Evolutionary conservation across 1,140 invertebrate genomes (phyloP), one percentile per base, ranked within the genome.

Genomic region (Panagrolaimus sp.): DNA sequence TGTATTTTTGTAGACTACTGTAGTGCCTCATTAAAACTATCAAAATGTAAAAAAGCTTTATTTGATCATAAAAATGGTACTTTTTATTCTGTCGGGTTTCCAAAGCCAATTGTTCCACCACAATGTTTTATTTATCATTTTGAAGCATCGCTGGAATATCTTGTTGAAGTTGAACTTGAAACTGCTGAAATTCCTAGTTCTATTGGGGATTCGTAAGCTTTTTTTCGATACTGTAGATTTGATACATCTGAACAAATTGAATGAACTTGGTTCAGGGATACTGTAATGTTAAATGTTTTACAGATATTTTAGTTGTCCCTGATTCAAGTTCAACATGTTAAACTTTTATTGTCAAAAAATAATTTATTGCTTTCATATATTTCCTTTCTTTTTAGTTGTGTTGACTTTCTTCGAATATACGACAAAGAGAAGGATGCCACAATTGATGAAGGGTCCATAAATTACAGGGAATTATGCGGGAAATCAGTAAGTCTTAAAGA

Each of bases 61-160:
- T 57, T 57, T 27, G 51, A 57, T 16, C 51, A 57, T 25, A 57
- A 57, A 20, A 27, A 27, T 11, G 51, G 51, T 25, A 57, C 1
- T 16, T 57, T 57, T 27, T 27, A 57, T 16, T 25, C 51, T 3
- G 51, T 57, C 4, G 51, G 51, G 4, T 57, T 57, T 13, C 51
- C 51, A 13, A 57, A 20, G 5, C 4, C 51, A 13, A 9, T 57
- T 20, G 11, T 27, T 11, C 51, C 51, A 0, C 51, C 51, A 13
- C 51, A 57, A 57, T 57, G 51, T 27, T 57, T 57, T 16, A 8
- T 57, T 20, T 57, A 57, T 20, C 51, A 57, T 57, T 57, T 57
- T 16, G 51, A 25, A 27, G 51, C 51, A 25, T 27, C 51, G 1
- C 9, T 57, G 8, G 51, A 27, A 11, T 27, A 57, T 16, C n/a